phyloP scores from a whole-genome alignment of 2,888 invertebrate species.

The Petrophora chlorosata region DNA sequence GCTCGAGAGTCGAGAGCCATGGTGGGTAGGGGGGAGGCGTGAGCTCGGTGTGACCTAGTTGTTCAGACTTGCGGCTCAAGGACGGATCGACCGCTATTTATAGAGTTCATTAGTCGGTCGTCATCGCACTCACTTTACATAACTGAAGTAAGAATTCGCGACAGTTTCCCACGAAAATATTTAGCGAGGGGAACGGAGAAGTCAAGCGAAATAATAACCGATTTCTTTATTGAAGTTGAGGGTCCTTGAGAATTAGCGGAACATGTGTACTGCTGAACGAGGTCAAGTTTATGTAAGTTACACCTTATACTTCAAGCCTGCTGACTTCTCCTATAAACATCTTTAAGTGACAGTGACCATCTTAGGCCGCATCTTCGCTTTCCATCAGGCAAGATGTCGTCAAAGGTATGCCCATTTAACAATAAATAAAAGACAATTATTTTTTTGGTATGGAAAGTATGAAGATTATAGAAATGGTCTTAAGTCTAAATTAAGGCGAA shows the following conservation, averaged over 20 bases:
- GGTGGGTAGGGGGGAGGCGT: constrained; percentile 51
- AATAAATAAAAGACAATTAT: too few relatives aligned
- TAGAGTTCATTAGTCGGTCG: constrained; percentile 77
- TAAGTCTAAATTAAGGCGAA: too few relatives aligned
- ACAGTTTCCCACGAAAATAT: constrained; percentile 65
- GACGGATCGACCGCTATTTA: constrained; percentile 82
- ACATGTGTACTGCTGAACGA: constrained; percentile 33
- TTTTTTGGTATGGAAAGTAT: too few relatives aligned
- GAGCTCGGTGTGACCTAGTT: constrained; percentile 77
- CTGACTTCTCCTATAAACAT: too few relatives aligned
- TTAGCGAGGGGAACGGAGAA: constrained; percentile 50
- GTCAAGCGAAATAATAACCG: constrained; percentile 56
- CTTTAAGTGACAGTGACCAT: too few relatives aligned
- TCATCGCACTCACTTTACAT: constrained; percentile 76
- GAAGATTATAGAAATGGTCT: too few relatives aligned
- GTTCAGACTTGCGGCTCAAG: constrained; percentile 77
- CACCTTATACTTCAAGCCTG: background rate
- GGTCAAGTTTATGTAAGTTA: constrained; percentile 47
- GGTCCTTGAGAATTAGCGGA: constrained; percentile 42
- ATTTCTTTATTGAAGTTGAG: constrained; percentile 53
- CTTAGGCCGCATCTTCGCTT: too few relatives aligned
- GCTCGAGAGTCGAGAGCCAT: constrained; percentile 45
- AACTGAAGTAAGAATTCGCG: constrained; percentile 65
- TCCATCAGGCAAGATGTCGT: too few relatives aligned
- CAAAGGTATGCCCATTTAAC: too few relatives aligned